Percentiles rank a stretch among this genome's conserved stretches.
phyloP scores from a whole-genome alignment of 2,888 invertebrate species.

The Corythucha ciliata region DNA sequence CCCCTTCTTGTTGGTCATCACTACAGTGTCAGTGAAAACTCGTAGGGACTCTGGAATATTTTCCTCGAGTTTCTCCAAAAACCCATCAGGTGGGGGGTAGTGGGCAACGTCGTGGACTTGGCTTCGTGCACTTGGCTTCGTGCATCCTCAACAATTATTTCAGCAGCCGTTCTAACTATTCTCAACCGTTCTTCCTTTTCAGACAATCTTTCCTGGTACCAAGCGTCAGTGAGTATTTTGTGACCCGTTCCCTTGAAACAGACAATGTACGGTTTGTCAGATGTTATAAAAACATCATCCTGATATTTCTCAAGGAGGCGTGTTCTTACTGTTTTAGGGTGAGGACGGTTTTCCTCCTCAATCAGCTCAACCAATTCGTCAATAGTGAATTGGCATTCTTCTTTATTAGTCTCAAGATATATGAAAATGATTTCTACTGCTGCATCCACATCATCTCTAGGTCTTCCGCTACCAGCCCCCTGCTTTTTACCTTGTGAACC shows the following conservation, averaged over 20 bases:
- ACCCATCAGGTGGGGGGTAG: slow-evolving; percentile 2
- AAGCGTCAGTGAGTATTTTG: slow-evolving; percentile 1
- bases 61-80: background rate
- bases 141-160: slow-evolving; percentile 2
- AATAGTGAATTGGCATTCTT: slow-evolving; percentile 3
- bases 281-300: background rate
- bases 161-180: slow-evolving; percentile 1
- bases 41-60: too few species aligned
- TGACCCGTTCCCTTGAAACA: slow-evolving; percentile 4
- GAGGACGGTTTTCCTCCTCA: slow-evolving; percentile 7
- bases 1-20: too few species aligned
- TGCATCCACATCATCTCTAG: slow-evolving; percentile 4
- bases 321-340: slow-evolving; percentile 5
- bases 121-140: too few species aligned
- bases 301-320: slow-evolving; percentile 5
- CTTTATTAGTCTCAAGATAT: background rate
- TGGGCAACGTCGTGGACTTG: too few species aligned
- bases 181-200: background rate
- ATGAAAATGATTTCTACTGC: slow-evolving; percentile 1
- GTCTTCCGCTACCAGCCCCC: too few species aligned
- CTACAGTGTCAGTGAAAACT: too few species aligned
- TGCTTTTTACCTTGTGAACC: too few species aligned
- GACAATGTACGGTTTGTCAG: background rate
- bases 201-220: slow-evolving; percentile 1
- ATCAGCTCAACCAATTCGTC: slow-evolving; percentile 9